Base-by-base conservation (phyloP, 2,888 invertebrate species). In the Diaprepes abbreviatus region DNA sequence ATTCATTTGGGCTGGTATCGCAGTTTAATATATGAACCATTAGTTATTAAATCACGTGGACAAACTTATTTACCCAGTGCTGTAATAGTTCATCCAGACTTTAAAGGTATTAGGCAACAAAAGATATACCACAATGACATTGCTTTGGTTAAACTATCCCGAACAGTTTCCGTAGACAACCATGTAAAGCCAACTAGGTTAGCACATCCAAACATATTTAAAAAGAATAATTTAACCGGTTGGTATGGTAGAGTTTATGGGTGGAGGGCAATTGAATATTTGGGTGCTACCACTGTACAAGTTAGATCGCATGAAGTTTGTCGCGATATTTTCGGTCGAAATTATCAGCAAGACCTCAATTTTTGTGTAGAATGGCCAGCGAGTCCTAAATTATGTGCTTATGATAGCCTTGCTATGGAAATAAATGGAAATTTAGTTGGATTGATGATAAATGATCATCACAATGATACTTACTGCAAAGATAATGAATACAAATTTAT, bases 361-460 rank as follows among this genome's bases (percentile, higher is more conserved):
- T n/a, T 43, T 43, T 43, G 43, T 21, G n/a, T 21, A 21, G 9
- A 43, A 43, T 43, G 43, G 43, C 43, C 43, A 10, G n/a, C 1
- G n/a, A 19, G 43, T 2, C 10, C 7, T 5, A 43, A 19, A n/a
- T n/a, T 43, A n/a, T 43, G 43, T 21, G 19, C 43, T n/a, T n/a
- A 43, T 43, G 19, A 19, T 21, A 43, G 43, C n/a, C 19, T 43
- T 21, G 21, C 19, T 14, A 43, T 43, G 21, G 43, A 43, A 43
- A 43, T 43, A n/a, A 14, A 43, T 5, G 43, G 43, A 21, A 43
- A 10, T 0, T 3, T 43, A n/a, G 19, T 43, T n/a, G 43, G 43
- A 43, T 7, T 43, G 3, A 7, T 17, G 43, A n/a, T n/a, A n/a
- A 19, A 43, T 21, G 43, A 43, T 21, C 43, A 19, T 43, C n/a